phyloP scores from a whole-genome alignment of 2,113 vertebrate genomes.

The Aviceda subcristata region DNA sequence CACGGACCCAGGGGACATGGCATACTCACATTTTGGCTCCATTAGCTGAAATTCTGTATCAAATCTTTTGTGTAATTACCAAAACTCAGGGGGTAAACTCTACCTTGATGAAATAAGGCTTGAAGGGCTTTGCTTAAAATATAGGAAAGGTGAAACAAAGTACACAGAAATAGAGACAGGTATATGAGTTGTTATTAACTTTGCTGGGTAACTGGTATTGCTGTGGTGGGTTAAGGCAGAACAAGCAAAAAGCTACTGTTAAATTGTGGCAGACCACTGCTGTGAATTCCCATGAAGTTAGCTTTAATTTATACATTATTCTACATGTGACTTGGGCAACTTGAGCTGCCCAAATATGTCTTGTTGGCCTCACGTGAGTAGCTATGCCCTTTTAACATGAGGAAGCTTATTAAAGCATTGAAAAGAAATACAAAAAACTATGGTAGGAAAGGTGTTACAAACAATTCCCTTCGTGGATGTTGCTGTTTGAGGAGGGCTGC shows the following conservation, averaged over 20 bases:
- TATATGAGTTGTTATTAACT: accelerated
- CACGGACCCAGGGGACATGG: accelerated
- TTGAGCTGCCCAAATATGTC: not conserved
- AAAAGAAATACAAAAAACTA: not conserved
- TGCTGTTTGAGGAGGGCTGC: not conserved
- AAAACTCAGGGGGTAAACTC: not conserved
- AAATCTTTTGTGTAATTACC: not conserved
- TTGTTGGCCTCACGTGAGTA: not conserved
- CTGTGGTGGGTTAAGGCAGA: not conserved
- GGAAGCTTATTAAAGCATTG: not conserved
- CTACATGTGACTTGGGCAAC: accelerated
- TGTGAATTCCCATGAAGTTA: not conserved
- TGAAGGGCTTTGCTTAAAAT: not conserved
- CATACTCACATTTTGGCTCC: not conserved
- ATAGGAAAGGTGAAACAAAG: not conserved
- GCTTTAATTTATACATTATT: not conserved
- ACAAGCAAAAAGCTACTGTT: accelerated
- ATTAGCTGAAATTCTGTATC: not conserved
- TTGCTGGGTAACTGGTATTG: no score
- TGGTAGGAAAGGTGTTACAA: not conserved
- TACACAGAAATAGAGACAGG: not conserved
- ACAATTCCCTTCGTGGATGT: accelerated
- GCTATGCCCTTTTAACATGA: not conserved
- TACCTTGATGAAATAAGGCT: not conserved
- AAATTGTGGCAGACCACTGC: not conserved